Conservation (phyloP, 92 coral and sea anemone genomes). For the Phymanthus crucifer region DNA sequence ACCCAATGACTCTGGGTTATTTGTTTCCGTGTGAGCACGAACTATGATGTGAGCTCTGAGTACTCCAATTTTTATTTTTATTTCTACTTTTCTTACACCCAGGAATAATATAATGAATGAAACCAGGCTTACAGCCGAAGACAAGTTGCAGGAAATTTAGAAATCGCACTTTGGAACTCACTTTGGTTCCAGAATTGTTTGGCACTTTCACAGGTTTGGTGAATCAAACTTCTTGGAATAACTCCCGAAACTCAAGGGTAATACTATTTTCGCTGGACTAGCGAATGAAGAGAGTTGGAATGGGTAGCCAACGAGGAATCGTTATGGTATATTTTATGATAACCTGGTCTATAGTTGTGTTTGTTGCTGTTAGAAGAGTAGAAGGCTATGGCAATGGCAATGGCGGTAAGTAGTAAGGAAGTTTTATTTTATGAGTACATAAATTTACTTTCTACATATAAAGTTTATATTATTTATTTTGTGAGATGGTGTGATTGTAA, state of each 20-base stretch:
- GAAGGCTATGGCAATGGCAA: neutral
- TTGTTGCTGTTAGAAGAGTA: neutral
- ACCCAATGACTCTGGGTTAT: neutral
- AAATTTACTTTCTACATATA: neutral
- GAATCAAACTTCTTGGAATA: neutral
- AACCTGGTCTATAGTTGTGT: neutral
- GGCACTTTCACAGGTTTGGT: neutral
- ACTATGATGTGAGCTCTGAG: neutral
- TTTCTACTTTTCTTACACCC: neutral
- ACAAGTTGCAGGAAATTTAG: neutral
- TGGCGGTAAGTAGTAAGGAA: too few species aligned
- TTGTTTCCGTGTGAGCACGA: conserved; percentile 3
- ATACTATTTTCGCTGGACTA: neutral
- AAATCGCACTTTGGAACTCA: neutral
- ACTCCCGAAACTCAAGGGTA: neutral
- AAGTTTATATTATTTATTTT: neutral
- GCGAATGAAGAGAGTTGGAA: neutral
- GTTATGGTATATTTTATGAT: neutral
- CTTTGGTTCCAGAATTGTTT: neutral
- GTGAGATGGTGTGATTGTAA: neutral
- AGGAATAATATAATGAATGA: neutral
- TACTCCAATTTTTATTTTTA: neutral
- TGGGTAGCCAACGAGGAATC: neutral
- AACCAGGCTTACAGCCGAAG: neutral
- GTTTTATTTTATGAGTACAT: too few species aligned